These are phyloP conservation scores for Pollenia angustigena DNA, from an alignment of 2,888 invertebrate genomes.

Conservation along the genomic window DNA sequence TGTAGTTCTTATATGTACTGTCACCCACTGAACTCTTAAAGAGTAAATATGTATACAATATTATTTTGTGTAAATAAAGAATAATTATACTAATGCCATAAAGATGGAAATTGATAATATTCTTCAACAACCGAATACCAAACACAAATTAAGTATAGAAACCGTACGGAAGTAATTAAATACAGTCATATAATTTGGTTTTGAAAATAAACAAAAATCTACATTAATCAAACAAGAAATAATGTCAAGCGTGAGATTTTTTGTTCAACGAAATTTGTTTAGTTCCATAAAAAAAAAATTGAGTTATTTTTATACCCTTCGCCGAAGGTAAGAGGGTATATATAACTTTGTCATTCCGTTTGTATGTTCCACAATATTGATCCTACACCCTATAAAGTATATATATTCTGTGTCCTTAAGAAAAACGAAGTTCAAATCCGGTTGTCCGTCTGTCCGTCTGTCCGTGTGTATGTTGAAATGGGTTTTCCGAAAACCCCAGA, in stretches of 20 bases:
- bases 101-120: slow-evolving; percentile 63
- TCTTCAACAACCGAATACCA: not conserved
- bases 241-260: slow-evolving; percentile 64
- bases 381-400: too few relatives aligned
- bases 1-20: slow-evolving; percentile 5
- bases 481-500: too few relatives aligned
- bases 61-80: not conserved
- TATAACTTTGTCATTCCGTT: too few relatives aligned
- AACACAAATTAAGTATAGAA: not conserved
- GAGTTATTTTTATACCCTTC: too few relatives aligned
- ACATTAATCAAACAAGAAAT: slow-evolving; percentile 1
- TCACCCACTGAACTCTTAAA: not conserved
- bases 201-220: slow-evolving; percentile 1
- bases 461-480: too few relatives aligned
- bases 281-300: not conserved
- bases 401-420: too few relatives aligned
- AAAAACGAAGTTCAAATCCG: too few relatives aligned
- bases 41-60: not conserved
- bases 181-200: slow-evolving; percentile 30
- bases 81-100: slow-evolving; percentile 57
- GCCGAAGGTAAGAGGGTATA: too few relatives aligned
- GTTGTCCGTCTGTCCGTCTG: too few relatives aligned
- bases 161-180: slow-evolving; percentile 53
- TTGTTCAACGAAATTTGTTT: not conserved
- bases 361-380: too few relatives aligned